Evolutionary conservation across 1,140 invertebrate species (phyloP), one percentile per base, ranked within the genome.

Genomic region (Polypedilum pembai): DNA sequence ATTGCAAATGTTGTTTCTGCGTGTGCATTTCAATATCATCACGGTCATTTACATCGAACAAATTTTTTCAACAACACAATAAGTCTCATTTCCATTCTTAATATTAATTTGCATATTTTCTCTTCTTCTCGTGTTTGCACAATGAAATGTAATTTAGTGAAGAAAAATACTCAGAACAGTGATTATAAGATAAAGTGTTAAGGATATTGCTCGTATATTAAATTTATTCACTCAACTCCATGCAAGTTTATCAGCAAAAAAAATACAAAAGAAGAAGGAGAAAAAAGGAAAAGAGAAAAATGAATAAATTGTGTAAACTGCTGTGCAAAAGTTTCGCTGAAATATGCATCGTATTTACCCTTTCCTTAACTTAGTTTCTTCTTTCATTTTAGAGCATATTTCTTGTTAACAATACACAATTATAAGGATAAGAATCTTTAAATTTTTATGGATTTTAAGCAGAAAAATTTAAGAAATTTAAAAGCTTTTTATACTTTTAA

Each of bases 341-440:
- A 56, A 56, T 56, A 56, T 56, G 45, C 45, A 56, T 56, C n/a
- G n/a, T n/a, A 56, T 33, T 56, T 56, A 56, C 45, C 45, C n/a
- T n/a, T 56, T 15, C 45, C 5, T 33, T 33, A 33, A 33, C 24
- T 33, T 3, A 33, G 24, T 33, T 33, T 33, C 24, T 33, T 33
- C 5, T 5, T 33, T 33, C 24, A 33, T 33, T 33, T 33, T 33
- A 33, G 24, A 33, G 24, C 24, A 33, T 33, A 33, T 33, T 33
- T 33, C 5, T 33, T 33, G 5, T 5, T 33, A 33, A 33, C 24
- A 33, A 33, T 33, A 33, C 5, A 33, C n/a, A n/a, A n/a, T n/a
- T n/a, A 33, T 5, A 3, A 33, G 24, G 24, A 33, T 33, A 33
- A 33, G 24, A 33, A 33, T 33, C 24, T 33, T 33, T 33, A 33